Conservation (phyloP, 2,113 vertebrate genomes). For the Platycercus adscitus region DNA sequence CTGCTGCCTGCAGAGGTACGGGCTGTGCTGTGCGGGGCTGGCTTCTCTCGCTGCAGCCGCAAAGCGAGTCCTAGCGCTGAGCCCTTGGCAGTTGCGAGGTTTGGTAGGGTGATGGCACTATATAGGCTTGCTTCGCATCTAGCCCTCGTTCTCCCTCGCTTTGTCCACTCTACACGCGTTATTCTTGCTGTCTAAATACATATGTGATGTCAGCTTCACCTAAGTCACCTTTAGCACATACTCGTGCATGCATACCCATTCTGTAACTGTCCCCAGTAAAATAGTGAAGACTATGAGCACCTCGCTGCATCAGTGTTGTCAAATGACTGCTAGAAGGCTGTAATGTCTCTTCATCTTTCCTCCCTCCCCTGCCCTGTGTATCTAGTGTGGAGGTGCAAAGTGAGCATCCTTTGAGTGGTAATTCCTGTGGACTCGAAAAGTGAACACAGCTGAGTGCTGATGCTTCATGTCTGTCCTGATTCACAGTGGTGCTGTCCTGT, state of each 20-base stretch:
- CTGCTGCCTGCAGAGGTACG: background rate
- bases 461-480: background rate
- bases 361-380: fast-evolving
- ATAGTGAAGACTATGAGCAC: fast-evolving
- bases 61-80: fast-evolving
- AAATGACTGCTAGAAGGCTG: background rate
- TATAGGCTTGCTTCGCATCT: background rate
- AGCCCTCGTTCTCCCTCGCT: background rate
- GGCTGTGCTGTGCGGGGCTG: background rate
- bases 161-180: background rate
- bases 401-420: background rate
- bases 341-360: background rate
- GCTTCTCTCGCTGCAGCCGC: background rate
- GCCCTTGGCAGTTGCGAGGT: background rate
- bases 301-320: fast-evolving
- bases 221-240: background rate
- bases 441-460: background rate
- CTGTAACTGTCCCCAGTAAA: background rate
- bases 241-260: fast-evolving
- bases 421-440: background rate
- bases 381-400: background rate
- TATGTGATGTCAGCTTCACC: fast-evolving
- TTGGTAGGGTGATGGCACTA: constrained; percentile 40
- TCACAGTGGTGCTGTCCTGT: background rate
- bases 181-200: background rate